Conservation (phyloP, 2,888 invertebrate genomes). For the Pelosia muscerda region DNA sequence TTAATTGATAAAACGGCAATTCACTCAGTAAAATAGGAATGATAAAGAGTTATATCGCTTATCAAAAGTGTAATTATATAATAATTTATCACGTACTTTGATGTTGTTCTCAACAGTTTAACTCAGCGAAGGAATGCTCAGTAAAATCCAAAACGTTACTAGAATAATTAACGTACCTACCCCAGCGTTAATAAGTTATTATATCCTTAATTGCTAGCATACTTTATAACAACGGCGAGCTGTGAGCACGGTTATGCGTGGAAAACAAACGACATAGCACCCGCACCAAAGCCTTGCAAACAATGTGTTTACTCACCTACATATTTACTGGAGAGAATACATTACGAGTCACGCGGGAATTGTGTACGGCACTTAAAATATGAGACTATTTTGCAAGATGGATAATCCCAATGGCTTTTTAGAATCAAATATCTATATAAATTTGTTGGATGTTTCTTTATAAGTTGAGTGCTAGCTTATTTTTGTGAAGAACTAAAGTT, state of each 20-base stretch:
- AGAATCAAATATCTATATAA: constrained; percentile 26
- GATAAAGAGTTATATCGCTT: neutral
- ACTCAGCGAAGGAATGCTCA: neutral
- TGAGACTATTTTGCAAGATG: constrained; percentile 44
- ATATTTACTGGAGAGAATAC: constrained; percentile 58
- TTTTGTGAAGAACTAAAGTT: constrained; percentile 24
- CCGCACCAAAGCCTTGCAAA: constrained; percentile 35
- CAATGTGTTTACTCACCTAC: constrained; percentile 52
- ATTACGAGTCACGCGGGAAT: constrained; percentile 51
- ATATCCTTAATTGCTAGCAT: constrained; percentile 38
- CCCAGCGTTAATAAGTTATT: constrained; percentile 31
- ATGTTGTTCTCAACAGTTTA: neutral
- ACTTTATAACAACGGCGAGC: constrained; percentile 36
- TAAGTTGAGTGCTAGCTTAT: constrained; percentile 21
- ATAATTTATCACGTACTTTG: neutral
- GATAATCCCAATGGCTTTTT: constrained; percentile 38
- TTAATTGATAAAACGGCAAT: neutral
- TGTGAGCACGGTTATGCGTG: constrained; percentile 28
- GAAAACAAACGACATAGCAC: constrained; percentile 33
- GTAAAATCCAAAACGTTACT: constrained; percentile 21
- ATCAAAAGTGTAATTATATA: neutral
- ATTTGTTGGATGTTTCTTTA: constrained; percentile 26
- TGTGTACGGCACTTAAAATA: constrained; percentile 50
- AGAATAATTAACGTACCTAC: constrained; percentile 31
- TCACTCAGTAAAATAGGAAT: neutral